Conservation (phyloP, 2,113 vertebrate species). For the Tyto alba region DNA sequence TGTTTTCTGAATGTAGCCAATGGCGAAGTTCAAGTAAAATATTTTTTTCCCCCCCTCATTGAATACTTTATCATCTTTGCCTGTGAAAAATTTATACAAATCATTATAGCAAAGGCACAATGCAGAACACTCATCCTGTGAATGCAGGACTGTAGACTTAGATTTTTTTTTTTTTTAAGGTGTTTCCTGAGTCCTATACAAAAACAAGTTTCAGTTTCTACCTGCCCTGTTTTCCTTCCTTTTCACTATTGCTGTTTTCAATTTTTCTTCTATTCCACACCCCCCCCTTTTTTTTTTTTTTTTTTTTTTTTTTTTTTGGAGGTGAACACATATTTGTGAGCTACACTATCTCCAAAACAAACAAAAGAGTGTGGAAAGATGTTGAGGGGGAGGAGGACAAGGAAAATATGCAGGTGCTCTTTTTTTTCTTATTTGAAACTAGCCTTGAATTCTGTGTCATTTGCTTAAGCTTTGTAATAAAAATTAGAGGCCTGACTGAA, state of each 20-base stretch:
- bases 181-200: background rate
- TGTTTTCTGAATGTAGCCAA: background rate
- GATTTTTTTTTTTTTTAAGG: background rate
- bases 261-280: fast-evolving
- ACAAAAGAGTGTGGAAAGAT: slow-evolving; percentile 34
- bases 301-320: too few species aligned
- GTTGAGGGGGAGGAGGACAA: background rate
- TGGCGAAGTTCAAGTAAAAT: background rate
- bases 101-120: background rate
- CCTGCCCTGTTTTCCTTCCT: background rate
- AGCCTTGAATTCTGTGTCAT: background rate
- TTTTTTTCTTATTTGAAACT: slow-evolving; percentile 25
- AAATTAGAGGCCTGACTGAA: background rate
- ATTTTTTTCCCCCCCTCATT: too few species aligned
- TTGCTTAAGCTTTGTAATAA: slow-evolving; percentile 9
- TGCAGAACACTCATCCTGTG: background rate
- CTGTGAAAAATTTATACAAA: background rate
- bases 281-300: too few species aligned
- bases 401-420: slow-evolving; percentile 41
- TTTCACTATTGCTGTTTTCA: background rate
- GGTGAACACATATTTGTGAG: background rate
- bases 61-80: background rate
- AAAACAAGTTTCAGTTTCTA: background rate
- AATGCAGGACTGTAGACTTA: background rate
- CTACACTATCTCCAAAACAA: slow-evolving; percentile 54